Percentiles rank a stretch among this genome's conserved stretches.
phyloP scores from a whole-genome alignment of 2,113 vertebrate genomes.

The Psephotus haematonotus region DNA sequence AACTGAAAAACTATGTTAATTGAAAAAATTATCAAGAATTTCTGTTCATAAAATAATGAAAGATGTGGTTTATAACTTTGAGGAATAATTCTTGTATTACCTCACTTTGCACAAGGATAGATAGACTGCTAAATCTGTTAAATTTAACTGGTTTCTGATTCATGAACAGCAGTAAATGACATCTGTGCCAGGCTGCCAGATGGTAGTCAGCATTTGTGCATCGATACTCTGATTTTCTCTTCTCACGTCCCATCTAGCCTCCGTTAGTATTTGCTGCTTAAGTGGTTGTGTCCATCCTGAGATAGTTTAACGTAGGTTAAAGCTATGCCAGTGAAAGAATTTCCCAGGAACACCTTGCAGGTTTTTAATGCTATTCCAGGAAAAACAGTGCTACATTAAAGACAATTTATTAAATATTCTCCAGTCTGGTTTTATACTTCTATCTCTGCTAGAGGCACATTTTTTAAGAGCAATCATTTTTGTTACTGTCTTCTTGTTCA shows the following conservation, averaged over 20 bases:
- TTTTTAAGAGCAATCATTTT: neutral
- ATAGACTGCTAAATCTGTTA: constrained; percentile 28
- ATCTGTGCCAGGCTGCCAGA: constrained; percentile 72
- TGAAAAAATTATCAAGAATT: neutral
- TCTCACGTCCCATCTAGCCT: neutral
- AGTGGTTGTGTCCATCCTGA: neutral
- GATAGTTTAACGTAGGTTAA: neutral
- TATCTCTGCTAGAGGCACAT: neutral
- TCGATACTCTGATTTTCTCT: neutral
- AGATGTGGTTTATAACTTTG: neutral
- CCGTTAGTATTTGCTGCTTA: neutral
- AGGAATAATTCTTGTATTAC: constrained; percentile 32
- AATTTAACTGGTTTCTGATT: constrained; percentile 62
- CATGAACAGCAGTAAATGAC: constrained; percentile 61
- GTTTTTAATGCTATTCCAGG: neutral
- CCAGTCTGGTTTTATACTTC: neutral
- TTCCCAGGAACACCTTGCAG: neutral
- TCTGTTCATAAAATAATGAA: neutral
- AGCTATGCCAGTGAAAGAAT: neutral
- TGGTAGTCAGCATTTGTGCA: constrained; percentile 45
- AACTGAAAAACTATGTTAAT: neutral
- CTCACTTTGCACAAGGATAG: neutral
- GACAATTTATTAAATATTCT: neutral
- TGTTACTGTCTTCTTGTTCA: neutral
- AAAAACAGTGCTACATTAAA: neutral